Conservation (phyloP, 2,113 vertebrate genomes). For the Phalacrocorax carbo region DNA sequence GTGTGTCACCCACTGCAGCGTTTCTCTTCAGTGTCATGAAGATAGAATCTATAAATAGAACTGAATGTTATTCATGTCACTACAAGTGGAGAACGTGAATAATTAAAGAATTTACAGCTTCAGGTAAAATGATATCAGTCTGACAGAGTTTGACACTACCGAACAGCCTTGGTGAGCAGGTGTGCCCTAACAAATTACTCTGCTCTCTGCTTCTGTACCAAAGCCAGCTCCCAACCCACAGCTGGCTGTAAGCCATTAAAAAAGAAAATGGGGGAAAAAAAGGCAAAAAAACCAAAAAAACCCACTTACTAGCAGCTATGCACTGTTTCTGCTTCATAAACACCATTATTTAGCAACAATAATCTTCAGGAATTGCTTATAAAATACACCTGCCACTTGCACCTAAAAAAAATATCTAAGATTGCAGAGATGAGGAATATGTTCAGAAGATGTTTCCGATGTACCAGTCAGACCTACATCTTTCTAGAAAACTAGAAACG, state of each 20-base stretch:
- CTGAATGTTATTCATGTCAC: slow-evolving; percentile 5
- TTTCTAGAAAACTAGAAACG: neutral
- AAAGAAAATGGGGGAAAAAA: neutral
- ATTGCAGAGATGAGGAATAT: neutral
- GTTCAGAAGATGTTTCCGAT: neutral
- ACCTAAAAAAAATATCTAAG: neutral
- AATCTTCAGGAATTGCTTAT: neutral
- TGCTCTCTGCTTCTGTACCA: neutral
- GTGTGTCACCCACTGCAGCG: neutral
- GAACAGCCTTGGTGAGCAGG: neutral
- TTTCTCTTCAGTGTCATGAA: neutral
- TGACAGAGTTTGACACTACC: neutral
- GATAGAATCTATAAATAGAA: neutral
- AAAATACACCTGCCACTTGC: neutral
- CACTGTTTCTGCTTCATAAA: neutral
- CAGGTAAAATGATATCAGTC: slow-evolving; percentile 15
- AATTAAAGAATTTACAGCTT: slow-evolving; percentile 43
- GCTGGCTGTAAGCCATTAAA: neutral
- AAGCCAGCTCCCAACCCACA: neutral
- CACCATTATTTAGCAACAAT: neutral
- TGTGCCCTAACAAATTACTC: slow-evolving; percentile 13
- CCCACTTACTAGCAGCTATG: neutral
- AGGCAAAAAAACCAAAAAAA: neutral
- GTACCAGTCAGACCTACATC: neutral
- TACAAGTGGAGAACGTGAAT: slow-evolving; percentile 35